Evolutionary conservation across 2,797 vertebrate genomes (phyloP).

Genomic region (Danio tinwini): DNA sequence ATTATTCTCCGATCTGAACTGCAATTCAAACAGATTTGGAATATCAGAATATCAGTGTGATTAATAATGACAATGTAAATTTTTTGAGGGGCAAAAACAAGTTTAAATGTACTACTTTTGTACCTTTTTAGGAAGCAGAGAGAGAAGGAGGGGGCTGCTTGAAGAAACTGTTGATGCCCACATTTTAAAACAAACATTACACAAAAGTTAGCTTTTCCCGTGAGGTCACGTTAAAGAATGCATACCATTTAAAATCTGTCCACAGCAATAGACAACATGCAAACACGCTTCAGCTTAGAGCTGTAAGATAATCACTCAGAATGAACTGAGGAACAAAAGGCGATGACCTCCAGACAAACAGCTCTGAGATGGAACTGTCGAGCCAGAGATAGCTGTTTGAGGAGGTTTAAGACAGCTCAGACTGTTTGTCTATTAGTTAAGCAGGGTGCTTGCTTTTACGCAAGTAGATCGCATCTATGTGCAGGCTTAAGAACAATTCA

Average conservation of each 20-base stretch:
- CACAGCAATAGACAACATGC: constrained; percentile 60
- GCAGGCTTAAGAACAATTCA: background rate
- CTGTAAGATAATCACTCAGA: constrained; percentile 64
- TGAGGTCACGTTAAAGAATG: constrained; percentile 19
- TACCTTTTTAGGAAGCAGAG: background rate
- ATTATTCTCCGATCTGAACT: too few relatives aligned
- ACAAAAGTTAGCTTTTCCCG: constrained; percentile 1
- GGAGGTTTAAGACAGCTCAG: constrained; percentile 37
- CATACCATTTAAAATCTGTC: constrained; percentile 34
- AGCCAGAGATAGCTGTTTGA: constrained; percentile 50
- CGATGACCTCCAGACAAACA: constrained; percentile 63
- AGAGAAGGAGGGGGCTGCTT: background rate
- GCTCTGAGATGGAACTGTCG: constrained; percentile 60
- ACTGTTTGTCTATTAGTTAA: constrained; percentile 64
- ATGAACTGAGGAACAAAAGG: constrained; percentile 69
- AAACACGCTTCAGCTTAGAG: constrained; percentile 53
- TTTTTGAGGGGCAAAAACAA: too few relatives aligned
- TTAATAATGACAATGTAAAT: background rate
- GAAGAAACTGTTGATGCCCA: background rate
- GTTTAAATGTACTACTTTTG: too few relatives aligned
- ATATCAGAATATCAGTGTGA: background rate
- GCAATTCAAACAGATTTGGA: background rate
- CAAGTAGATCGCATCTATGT: background rate
- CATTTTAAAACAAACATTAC: background rate
- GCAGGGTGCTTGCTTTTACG: constrained; percentile 63